Evolutionary conservation across 2,797 vertebrate genomes (phyloP).

Genomic region (Borostomias antarcticus): DNA sequence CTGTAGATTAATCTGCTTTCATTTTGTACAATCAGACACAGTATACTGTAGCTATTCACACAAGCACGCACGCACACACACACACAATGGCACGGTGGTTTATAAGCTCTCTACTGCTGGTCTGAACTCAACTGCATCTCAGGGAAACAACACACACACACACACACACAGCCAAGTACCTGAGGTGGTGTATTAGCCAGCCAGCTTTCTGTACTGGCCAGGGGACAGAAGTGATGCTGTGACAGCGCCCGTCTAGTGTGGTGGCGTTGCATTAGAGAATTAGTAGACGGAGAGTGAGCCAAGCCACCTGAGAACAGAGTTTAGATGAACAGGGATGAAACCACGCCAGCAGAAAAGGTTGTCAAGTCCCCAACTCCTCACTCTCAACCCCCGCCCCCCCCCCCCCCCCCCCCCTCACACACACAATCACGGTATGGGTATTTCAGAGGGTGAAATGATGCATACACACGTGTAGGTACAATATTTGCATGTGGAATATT

Average conservation of each 20-base stretch:
- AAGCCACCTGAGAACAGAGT: not conserved
- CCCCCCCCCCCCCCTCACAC: too few species aligned
- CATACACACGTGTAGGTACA: not conserved
- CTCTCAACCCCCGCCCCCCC: too few species aligned
- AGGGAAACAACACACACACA: not conserved
- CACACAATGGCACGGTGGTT: not conserved
- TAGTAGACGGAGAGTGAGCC: not conserved
- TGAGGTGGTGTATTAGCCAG: not conserved
- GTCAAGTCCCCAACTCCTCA: too few species aligned
- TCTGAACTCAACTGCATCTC: not conserved
- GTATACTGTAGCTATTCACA: too few species aligned
- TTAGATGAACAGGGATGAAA: not conserved
- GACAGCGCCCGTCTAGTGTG: not conserved
- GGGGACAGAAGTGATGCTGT: not conserved
- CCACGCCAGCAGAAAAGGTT: not conserved
- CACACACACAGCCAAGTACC: not conserved
- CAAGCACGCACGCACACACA: not conserved
- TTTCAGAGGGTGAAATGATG: not conserved
- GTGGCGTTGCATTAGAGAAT: not conserved
- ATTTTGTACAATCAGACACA: not conserved
- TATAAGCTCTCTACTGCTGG: not conserved
- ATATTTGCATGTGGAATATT: not conserved
- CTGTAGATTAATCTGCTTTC: not conserved
- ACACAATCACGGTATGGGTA: not conserved
- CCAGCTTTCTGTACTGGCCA: not conserved